phyloP scores from a whole-genome alignment of 1,140 invertebrate species.

The Sitobion miscanthi region DNA sequence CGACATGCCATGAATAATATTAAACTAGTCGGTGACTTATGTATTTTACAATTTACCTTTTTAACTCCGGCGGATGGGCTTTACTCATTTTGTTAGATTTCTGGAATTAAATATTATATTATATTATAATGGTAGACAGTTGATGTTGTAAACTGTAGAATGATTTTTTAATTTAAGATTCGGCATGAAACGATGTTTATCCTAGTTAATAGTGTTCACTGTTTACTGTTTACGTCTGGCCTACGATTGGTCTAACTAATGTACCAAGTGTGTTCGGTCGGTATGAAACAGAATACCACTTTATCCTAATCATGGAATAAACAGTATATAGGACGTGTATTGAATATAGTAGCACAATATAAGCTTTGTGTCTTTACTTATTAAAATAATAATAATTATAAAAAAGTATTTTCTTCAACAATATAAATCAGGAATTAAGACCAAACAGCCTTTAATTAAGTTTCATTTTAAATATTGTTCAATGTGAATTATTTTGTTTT shows the following conservation, averaged over 20 bases:
- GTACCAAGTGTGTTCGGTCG: background rate
- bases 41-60: slow-evolving; percentile 50
- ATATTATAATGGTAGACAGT: no score
- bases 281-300: background rate
- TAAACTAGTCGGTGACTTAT: background rate
- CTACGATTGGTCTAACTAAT: background rate
- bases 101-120: no score
- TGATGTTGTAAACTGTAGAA: no score
- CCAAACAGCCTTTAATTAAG: no score
- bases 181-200: background rate
- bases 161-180: no score
- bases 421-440: no score
- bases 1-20: background rate
- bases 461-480: no score
- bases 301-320: background rate
- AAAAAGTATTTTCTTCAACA: no score
- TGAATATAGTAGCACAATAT: no score
- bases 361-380: no score
- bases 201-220: background rate
- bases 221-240: background rate
- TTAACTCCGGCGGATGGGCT: slow-evolving; percentile 58
- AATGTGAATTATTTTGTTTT: no score
- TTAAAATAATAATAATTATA: no score
- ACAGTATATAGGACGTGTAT: background rate
- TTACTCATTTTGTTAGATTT: slow-evolving; percentile 50